These are phyloP conservation scores for Antennarius striatus DNA, from an alignment of 2,113 vertebrate genomes.

Conservation along the genomic window DNA sequence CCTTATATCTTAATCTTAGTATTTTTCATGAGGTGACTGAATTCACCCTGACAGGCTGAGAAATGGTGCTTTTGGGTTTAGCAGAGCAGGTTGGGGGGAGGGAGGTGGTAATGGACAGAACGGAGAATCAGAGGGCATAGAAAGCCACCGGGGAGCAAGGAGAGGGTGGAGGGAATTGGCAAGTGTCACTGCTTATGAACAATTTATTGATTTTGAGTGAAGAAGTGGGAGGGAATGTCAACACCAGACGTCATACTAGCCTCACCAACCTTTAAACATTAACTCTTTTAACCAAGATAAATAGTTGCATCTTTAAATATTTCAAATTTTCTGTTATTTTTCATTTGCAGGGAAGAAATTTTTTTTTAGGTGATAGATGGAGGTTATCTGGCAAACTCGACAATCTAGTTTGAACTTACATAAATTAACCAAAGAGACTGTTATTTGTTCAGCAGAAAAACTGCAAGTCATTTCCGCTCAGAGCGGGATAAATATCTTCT, in stretches of 20 bases:
- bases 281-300: too few species aligned
- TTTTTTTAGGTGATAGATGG: too few species aligned
- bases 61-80: constrained; percentile 9
- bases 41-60: constrained; percentile 31
- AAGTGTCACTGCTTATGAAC: constrained; percentile 21
- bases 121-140: constrained; percentile 16
- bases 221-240: constrained; percentile 15
- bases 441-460: too few species aligned
- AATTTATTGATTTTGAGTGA: constrained; percentile 48
- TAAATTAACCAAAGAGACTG: too few species aligned
- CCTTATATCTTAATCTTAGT: constrained; percentile 1
- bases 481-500: too few species aligned
- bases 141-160: neutral
- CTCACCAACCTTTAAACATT: neutral
- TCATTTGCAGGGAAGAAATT: too few species aligned
- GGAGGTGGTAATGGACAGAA: constrained; percentile 32
- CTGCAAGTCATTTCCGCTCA: too few species aligned
- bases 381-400: too few species aligned
- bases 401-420: too few species aligned
- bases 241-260: neutral
- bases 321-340: too few species aligned
- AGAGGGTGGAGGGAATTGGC: constrained; percentile 5
- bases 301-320: too few species aligned
- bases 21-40: constrained; percentile 49
- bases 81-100: neutral